Base-by-base conservation (phyloP, 2,888 invertebrate genomes). In the Uropetala carovei region DNA sequence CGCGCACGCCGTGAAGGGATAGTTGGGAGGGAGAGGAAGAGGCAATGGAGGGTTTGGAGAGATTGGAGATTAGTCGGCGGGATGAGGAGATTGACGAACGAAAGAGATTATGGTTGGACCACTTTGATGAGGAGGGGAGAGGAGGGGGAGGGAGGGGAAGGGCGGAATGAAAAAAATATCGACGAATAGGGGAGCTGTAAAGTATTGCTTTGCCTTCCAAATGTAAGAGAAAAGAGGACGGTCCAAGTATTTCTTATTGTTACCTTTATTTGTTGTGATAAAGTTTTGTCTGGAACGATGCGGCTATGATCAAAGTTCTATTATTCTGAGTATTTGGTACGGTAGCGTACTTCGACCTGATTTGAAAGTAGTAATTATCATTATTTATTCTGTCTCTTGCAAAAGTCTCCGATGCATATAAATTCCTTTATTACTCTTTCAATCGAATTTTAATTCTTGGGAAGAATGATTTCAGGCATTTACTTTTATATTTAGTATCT, bases 101-200 rank as follows among this genome's bases (percentile, higher is more conserved):
- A 89, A 89, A 64, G 89, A 30, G 64, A 89, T 89, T 89, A 89
- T 18, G 89, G 43, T 60, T 64, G 89, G 89, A 89, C 60, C 60
- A 64, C 89, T 89, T 89, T 83, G 56, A 5, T 56, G 43, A 43
- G 43, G 43, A 8, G 16, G 30, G 3, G 82, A 22, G 82, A 18
- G 56, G n/a, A 18, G 16, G 18, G 83, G 7, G 56, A 60, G n/a
- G 27, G 43, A 89, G 30, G 43, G 16, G 14, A 27, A 16, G 89
- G 27, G 59, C 4, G 58, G 85, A 22, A 43, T n/a, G 64, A 64
- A 43, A 89, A 60, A 60, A 89, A 64, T 60, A 59, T 59, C 58
- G 58, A 59, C 64, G 30, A 60, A 89, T 27, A 89, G 60, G 64
- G 43, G 10, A 43, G 43, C n/a, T 43, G 27, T 27, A 75, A 75